phyloP scores from a whole-genome alignment of 2,113 vertebrate species.

The Pandion haliaetus region DNA sequence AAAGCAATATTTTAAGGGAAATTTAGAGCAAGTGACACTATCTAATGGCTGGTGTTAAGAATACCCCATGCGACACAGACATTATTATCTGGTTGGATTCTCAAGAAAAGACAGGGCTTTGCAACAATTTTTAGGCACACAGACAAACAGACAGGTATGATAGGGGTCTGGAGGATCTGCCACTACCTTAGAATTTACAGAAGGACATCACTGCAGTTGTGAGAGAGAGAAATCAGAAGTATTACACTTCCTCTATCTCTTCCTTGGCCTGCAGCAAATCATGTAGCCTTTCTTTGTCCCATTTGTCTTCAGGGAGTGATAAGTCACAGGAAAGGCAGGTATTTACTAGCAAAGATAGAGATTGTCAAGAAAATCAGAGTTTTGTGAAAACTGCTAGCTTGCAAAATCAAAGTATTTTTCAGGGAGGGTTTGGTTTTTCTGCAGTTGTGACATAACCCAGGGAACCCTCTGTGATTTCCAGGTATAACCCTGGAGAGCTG shows the following conservation, averaged over 20 bases:
- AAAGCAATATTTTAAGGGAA: neutral
- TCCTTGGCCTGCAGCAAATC: neutral
- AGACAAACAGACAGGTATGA: neutral
- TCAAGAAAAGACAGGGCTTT: neutral
- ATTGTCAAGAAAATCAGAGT: neutral
- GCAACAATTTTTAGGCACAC: neutral
- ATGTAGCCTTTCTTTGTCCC: neutral
- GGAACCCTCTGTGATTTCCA: neutral
- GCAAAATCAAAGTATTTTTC: neutral
- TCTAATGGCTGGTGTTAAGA: neutral
- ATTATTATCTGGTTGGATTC: neutral
- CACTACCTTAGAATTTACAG: neutral
- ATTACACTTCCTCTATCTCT: neutral
- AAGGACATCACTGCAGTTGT: neutral
- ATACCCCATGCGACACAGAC: neutral
- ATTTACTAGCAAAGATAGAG: neutral
- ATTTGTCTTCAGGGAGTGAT: neutral
- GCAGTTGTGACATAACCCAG: neutral
- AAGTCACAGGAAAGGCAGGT: neutral
- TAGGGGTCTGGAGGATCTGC: neutral
- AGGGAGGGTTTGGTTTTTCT: neutral
- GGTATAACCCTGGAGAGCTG: neutral
- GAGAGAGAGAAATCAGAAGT: neutral
- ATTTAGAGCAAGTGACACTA: neutral
- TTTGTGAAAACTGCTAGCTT: neutral